Evolutionary conservation across 92 coral and sea anemone species (phyloP), one percentile per base, ranked within the genome.

Genomic region (Scolanthus callimorphus): DNA sequence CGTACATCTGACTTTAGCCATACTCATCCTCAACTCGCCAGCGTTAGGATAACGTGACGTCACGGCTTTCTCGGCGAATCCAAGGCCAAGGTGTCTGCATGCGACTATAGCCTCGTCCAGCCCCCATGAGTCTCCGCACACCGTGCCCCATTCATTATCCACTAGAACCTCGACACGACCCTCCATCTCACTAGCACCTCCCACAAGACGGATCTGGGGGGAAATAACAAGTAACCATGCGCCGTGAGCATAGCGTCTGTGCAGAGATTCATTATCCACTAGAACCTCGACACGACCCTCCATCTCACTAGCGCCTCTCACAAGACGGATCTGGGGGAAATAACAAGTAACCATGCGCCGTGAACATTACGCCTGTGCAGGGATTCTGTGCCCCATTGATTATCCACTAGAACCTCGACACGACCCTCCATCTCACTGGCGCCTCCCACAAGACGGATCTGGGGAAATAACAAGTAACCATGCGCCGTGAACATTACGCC

Each of bases 71-170:
- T 60, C 49, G 4, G 92, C 96, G 28, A 60, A 74, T 3, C 97
- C 97, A 12, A 88, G 79, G 10, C 77, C 78, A 6, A 88, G 53
- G 54, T 91, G 84, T 59, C 94, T 78, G 34, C 97, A 91, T 17
- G 73, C 92, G 6, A 75, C 84, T 63, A 76, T 73, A 10, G 97
- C 89, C 46, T 91, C 96, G 59, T 76, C 73, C 49, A 91, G 80
- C 20, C 85, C 90, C 97, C 97, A 91, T 11, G 45, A 68, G 24
- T 91, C 96, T 10, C 70, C 90, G 46, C 97, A 91, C 1, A 91
- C 88, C 1, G 85, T 69, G 10, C 96, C 96, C 96, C 97, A 89
- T 49, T 17, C 30, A 3, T 74, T 84, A 11, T 77, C 52, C 17
- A 59, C 69, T 24, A 76, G 64, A 22, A 89, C 88, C 43, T 88